These are phyloP conservation scores for Lepidochrysops patricia DNA, from an alignment of 2,888 invertebrate genomes.

Conservation along the genomic window DNA sequence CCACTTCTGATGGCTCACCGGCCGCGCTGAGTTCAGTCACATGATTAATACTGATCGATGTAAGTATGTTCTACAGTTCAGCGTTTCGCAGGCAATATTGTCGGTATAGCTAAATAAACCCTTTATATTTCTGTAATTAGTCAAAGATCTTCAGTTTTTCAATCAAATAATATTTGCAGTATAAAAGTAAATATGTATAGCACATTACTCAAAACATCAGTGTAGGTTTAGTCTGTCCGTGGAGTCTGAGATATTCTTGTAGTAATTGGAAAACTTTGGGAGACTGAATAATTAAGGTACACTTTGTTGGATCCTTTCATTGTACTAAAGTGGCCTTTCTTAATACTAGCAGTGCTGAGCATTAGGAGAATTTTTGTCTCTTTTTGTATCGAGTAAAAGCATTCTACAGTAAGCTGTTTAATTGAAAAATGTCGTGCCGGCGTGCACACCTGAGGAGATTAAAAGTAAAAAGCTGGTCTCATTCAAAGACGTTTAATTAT, in stretches of 20 bases:
- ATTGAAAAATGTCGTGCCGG: background rate
- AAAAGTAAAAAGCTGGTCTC: background rate
- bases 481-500: background rate
- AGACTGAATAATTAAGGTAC: conserved; percentile 3
- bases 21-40: background rate
- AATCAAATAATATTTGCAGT: background rate
- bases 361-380: background rate
- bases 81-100: background rate
- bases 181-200: background rate
- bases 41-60: background rate
- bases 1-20: background rate
- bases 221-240: conserved; percentile 18
- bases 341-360: background rate
- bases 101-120: background rate
- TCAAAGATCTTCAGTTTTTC: background rate
- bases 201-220: conserved; percentile 13
- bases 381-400: background rate
- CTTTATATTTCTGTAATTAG: background rate
- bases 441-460: background rate
- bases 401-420: background rate
- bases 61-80: background rate
- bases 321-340: background rate
- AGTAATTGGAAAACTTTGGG: conserved; percentile 20
- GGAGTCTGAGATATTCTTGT: conserved; percentile 18
- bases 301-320: background rate